phyloP scores from a whole-genome alignment of 2,888 invertebrate species.

The Drosophila percnosoma region DNA sequence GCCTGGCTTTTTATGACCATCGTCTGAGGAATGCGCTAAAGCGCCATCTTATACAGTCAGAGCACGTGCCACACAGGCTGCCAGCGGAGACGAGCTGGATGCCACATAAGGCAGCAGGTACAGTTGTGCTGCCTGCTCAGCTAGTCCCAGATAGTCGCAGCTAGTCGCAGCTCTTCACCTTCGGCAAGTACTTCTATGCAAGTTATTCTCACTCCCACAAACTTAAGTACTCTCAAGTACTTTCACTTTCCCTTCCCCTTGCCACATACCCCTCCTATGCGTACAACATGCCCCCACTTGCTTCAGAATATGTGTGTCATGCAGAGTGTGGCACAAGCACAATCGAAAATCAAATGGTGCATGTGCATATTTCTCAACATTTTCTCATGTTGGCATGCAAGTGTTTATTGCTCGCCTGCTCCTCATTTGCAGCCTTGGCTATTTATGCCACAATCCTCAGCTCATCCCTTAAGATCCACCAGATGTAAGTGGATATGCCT shows the following conservation, averaged over 20 bases:
- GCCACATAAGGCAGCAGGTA: slow-evolving; percentile 30
- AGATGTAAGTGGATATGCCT: not conserved
- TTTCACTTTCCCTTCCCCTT: not conserved
- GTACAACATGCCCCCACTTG: not conserved
- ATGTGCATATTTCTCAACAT: not conserved
- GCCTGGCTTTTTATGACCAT: slow-evolving; percentile 58
- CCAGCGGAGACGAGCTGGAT: slow-evolving; percentile 27
- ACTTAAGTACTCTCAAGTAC: not conserved
- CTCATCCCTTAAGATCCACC: not conserved
- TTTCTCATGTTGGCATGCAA: not conserved
- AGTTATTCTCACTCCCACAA: not conserved
- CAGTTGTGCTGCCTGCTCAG: slow-evolving; percentile 33
- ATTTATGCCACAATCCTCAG: not conserved
- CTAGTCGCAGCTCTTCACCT: not conserved
- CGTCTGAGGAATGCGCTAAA: slow-evolving; percentile 41
- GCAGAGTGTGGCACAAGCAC: not conserved
- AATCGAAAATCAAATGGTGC: not conserved
- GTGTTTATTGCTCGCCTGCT: not conserved
- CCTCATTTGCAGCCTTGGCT: not conserved
- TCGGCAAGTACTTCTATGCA: not conserved
- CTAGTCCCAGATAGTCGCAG: not conserved
- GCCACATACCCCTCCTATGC: too few species aligned
- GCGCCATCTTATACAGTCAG: slow-evolving; percentile 26
- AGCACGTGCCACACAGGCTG: slow-evolving; percentile 57
- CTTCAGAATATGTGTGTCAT: not conserved